Conservation (phyloP, 1,140 invertebrate genomes). For the Lepidotrigona ventralis region DNA sequence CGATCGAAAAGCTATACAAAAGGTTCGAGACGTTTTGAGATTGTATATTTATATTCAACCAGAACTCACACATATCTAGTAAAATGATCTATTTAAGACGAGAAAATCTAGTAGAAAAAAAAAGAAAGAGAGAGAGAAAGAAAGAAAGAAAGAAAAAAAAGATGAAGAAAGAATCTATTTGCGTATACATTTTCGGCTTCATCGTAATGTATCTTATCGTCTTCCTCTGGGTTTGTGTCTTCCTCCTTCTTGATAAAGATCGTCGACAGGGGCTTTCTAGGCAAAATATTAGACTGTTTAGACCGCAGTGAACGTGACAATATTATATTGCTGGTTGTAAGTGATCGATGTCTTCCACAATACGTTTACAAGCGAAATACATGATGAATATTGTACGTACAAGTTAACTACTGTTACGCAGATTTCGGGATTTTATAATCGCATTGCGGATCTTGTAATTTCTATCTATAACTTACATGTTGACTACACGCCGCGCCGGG, state of each 20-base stretch:
- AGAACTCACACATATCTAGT: constrained; percentile 57
- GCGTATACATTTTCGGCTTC: constrained; percentile 21
- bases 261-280: constrained; percentile 37
- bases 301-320: constrained; percentile 46
- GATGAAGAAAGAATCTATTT: constrained; percentile 1
- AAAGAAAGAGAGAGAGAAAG: background rate
- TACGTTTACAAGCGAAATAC: constrained; percentile 34
- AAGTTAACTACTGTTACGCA: constrained; percentile 65
- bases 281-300: constrained; percentile 40
- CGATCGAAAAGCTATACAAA: constrained; percentile 16
- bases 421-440: constrained; percentile 70
- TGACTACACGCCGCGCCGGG: constrained; percentile 15
- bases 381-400: constrained; percentile 46
- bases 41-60: constrained; percentile 58
- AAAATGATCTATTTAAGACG: constrained; percentile 33
- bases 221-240: background rate
- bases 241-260: constrained; percentile 20
- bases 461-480: constrained; percentile 31
- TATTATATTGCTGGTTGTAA: constrained; percentile 41
- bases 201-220: background rate
- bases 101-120: constrained; percentile 5
- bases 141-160: background rate
- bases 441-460: constrained; percentile 52
- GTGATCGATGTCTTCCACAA: constrained; percentile 54
- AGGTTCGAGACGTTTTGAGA: constrained; percentile 40